Base-by-base conservation (phyloP, 1,140 invertebrate genomes). In the Linepithema humile region DNA sequence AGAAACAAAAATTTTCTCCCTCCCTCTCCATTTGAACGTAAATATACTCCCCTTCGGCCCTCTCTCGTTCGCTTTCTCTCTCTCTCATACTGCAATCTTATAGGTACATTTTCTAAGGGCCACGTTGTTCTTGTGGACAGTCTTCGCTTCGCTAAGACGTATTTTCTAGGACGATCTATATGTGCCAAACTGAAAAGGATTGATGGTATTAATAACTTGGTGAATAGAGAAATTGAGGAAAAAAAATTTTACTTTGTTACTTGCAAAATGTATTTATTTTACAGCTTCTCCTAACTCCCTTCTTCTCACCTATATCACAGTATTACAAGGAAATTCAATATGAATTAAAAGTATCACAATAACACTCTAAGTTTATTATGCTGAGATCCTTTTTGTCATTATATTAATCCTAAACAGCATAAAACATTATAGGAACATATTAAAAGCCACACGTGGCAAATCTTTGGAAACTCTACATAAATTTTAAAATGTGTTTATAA, bases 141-240 rank as follows among this genome's bases (percentile, higher is more conserved):
- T 20, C 23, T 40, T 40, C 6, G 10, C 29, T 40, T 29, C 73
- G 32, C 64, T 70, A 69, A 55, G 35, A 9, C 26, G 59, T 38
- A 38, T 65, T 80, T 80, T 69, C 50, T 43, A 70, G 17, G 35
- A n/a, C 32, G 72, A n/a, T 15, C 5, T 53, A 38, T 53, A 23
- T 45, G 12, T 55, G 48, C 45, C 48, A 70, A 17, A 70, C 92
- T 92, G 91, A 92, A 93, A 93, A 91, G 88, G 88, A 93, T 89
- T 87, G 88, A 90, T 67, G 85, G 86, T 73, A 93, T 93, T 92
- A 93, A 93, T 93, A 92, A 86, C 2, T 32, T 80, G 85, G 78
- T 86, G 64, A 87, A 82, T 86, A 67, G 62, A 77, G 20, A 85
- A 62, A 65, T 86, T 48, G 40, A 72, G 29, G 50, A 72, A n/a